Evolutionary conservation across 2,888 invertebrate species (phyloP), one percentile per base, ranked within the genome.

Genomic region (Nymphalis polychloros): DNA sequence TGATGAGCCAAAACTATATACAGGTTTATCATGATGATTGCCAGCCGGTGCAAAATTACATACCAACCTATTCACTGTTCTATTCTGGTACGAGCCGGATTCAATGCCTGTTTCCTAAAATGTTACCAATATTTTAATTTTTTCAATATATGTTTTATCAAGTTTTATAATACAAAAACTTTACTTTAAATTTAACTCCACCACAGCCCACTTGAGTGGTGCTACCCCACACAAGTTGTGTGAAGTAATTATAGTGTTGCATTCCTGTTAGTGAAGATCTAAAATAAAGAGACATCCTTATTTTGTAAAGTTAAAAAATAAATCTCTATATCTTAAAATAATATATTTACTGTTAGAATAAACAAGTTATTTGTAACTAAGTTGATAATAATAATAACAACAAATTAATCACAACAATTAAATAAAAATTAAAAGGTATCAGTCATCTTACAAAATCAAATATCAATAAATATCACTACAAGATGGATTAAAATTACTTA

Each of bases 21-120:
- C 86, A 0, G 84, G 62, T 60, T 79, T 77, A 48, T 84, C 83
- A 10, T 77, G 49, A 8, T 71, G 66, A 72, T 92, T 92, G 6
- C 92, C 92, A 46, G 80, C 79, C 0, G 91, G 89, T 7, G 84
- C 81, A 72, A 92, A 92, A 77, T 92, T 92, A 72, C 92, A 92
- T 4, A 92, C 87, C 57, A 92, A 74, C 75, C 90, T 84, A 68
- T 73, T 66, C 27, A 91, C 84, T 16, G 84, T 87, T 66, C 84
- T 82, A 31, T 86, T 83, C 68, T 74, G 81, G 7, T 72, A 72
- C 2, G 20, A 67, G 61, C 71, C 69, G 35, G 69, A 63, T 64
- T 77, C 76, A 46, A 78, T 73, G 16, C 78, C 67, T 35, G 70
- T 76, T 73, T 86, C 85, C 89, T 89, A 74, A 46, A 73, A 63